Conservation (phyloP, 2,888 invertebrate genomes). For the Piscicola geometra region DNA sequence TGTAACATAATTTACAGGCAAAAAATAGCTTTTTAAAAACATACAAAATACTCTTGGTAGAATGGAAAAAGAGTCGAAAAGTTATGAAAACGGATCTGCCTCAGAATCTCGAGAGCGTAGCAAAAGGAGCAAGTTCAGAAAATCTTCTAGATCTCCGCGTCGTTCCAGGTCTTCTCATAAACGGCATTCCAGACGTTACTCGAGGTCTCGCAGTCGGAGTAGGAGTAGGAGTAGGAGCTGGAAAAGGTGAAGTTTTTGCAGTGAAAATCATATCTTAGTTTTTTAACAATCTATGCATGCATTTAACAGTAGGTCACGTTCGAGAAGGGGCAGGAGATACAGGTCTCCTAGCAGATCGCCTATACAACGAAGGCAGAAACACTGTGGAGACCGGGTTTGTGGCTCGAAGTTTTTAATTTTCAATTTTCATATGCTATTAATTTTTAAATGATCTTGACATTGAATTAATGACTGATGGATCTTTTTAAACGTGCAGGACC, state of each 20-base stretch:
- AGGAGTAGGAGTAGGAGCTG: background rate
- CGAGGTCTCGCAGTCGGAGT: background rate
- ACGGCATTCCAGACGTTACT: background rate
- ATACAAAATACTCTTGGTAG: background rate
- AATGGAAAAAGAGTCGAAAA: background rate
- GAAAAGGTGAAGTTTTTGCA: background rate
- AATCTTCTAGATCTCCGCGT: background rate
- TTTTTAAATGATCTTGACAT: no score
- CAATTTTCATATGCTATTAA: no score
- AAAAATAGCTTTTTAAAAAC: no score
- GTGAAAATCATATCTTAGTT: background rate
- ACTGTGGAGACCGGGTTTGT: conserved; percentile 64
- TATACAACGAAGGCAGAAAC: conserved; percentile 66
- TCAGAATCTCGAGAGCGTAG: background rate
- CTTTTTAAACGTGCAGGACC: conserved; percentile 57
- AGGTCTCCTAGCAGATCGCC: conserved; percentile 61
- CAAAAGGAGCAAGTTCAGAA: background rate
- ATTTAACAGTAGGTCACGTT: conserved; percentile 26
- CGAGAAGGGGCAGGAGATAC: conserved; percentile 22
- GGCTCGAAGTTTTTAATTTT: no score
- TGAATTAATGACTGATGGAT: no score
- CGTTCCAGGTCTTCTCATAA: background rate
- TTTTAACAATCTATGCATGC: background rate
- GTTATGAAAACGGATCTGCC: background rate
- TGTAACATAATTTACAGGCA: no score